These are phyloP conservation scores for Zenarchopterus dispar DNA, from an alignment of 2,797 vertebrate genomes.

Conservation along the genomic window DNA sequence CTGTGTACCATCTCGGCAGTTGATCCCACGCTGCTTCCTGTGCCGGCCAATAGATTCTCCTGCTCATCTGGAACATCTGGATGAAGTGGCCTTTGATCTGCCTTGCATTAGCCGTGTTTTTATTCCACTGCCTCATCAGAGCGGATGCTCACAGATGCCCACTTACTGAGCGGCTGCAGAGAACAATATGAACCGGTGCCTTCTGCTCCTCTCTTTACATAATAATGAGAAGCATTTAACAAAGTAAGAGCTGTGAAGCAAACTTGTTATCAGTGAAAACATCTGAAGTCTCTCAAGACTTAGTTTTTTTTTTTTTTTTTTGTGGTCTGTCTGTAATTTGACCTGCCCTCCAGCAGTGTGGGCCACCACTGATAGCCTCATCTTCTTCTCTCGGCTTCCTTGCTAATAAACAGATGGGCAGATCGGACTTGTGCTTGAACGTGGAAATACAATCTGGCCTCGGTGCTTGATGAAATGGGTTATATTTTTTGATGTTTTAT, in stretches of 20 bases:
- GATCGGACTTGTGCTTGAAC: constrained; percentile 42
- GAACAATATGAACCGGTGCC: constrained; percentile 2
- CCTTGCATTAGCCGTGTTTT: constrained; percentile 38
- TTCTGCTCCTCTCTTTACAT: not conserved
- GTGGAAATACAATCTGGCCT: constrained; percentile 30
- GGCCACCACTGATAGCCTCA: constrained; percentile 64
- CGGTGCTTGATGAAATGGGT: constrained; percentile 17
- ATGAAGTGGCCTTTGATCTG: constrained; percentile 62
- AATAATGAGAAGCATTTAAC: constrained; percentile 10
- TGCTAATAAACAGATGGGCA: constrained; percentile 49
- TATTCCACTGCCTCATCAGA: constrained; percentile 32
- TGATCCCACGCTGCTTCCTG: constrained; percentile 15
- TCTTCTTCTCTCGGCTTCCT: constrained; percentile 58
- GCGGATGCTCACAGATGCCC: constrained; percentile 29
- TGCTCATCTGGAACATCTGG: constrained; percentile 63
- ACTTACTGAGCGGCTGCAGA: constrained; percentile 7
- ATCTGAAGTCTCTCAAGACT: constrained; percentile 48
- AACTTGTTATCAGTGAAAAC: constrained; percentile 28
- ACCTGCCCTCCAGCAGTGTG: constrained; percentile 53
- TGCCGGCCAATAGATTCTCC: constrained; percentile 9
- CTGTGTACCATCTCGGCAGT: constrained; percentile 1
- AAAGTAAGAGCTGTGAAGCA: constrained; percentile 1
- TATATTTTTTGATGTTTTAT: constrained; percentile 14
- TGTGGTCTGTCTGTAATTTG: constrained; percentile 45
- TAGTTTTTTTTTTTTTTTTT: constrained; percentile 32